Base-by-base conservation (phyloP, 2,888 invertebrate species). In the Acrocyrtus sp. region DNA sequence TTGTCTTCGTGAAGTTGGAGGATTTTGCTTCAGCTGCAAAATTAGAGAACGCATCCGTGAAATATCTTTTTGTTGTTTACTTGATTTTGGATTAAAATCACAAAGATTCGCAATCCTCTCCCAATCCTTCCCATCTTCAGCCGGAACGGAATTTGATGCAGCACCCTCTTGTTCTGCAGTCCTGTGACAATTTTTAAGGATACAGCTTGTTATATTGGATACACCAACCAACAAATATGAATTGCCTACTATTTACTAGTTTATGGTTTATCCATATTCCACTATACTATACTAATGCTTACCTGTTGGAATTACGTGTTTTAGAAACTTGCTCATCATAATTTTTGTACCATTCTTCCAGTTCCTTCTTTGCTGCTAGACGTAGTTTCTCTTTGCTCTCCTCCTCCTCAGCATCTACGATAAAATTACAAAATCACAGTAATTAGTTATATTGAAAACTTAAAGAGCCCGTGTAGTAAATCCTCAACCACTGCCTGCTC, bases 301-400 rank as follows among this genome's bases (percentile, higher is more conserved):
- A 96, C 96, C 95, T 91, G 86, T 98, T 98, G 45, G 95, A 93
- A 74, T 94, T 91, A 86, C 95, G 95, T 10, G 96, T 95, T 86
- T 98, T 97, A 66, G 93, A 90, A 82, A 98, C 93, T 80, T 95
- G 91, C 84, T 98, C 98, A 74, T 93, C 93, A 82, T 98, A 95
- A 83, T 95, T 94, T 82, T 92, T 93, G 85, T 99, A 96, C 98
- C 98, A 99, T 83, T 99, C 98, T 82, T 97, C 96, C 17, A 99
- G 85, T 86, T 99, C 98, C 83, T 95, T 94, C 83, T 92, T 94
- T 0, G 98, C 98, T 76, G 91, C 89, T 83, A 92, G 91, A 77
- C 91, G 88, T 89, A 95, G 90, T 84, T 98, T 98, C 75, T 91
- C 90, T 82, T 92, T 95, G 84, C 95, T 95, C 79, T 89, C 90